These are phyloP conservation scores for Clepsis dumicolana DNA, from an alignment of 2,888 invertebrate genomes.

Conservation along the genomic window DNA sequence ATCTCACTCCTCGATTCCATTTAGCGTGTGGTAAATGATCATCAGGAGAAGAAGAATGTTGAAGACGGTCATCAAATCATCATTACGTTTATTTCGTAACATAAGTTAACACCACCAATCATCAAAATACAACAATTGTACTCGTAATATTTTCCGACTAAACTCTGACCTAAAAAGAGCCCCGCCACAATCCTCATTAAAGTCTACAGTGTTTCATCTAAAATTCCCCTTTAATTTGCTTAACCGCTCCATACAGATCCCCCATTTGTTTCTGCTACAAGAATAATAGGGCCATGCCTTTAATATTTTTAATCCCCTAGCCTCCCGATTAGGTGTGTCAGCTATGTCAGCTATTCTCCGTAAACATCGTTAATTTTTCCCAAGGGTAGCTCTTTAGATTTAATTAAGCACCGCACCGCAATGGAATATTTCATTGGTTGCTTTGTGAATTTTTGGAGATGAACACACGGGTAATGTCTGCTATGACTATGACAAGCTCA, in stretches of 20 bases:
- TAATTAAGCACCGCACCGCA: slow-evolving; percentile 35
- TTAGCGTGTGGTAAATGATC: too few relatives aligned
- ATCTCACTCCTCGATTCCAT: too few relatives aligned
- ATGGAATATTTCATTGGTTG: slow-evolving; percentile 33
- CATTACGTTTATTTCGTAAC: neutral
- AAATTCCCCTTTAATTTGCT: slow-evolving; percentile 7
- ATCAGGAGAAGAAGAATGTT: too few relatives aligned
- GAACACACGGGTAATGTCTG: slow-evolving; percentile 4
- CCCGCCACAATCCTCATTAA: neutral
- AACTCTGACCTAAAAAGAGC: neutral
- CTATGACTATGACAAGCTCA: neutral
- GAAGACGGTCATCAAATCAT: too few relatives aligned
- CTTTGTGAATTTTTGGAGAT: slow-evolving; percentile 9
- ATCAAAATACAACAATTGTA: neutral
- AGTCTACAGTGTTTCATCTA: neutral
- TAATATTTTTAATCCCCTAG: slow-evolving; percentile 36
- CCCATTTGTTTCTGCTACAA: slow-evolving; percentile 12
- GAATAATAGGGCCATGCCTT: slow-evolving; percentile 8
- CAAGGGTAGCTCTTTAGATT: slow-evolving; percentile 29
- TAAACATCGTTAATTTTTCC: slow-evolving; percentile 34
- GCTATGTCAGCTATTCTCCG: slow-evolving; percentile 34
- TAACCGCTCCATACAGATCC: slow-evolving; percentile 9
- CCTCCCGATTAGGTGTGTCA: slow-evolving; percentile 31
- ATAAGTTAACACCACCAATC: neutral
- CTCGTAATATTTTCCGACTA: neutral